A percentile compares a stretch with the other conserved stretches of the same genome.
These are phyloP conservation scores for Eledone cirrhosa DNA, from an alignment of 2,888 invertebrate genomes.

Conservation along the genomic window DNA sequence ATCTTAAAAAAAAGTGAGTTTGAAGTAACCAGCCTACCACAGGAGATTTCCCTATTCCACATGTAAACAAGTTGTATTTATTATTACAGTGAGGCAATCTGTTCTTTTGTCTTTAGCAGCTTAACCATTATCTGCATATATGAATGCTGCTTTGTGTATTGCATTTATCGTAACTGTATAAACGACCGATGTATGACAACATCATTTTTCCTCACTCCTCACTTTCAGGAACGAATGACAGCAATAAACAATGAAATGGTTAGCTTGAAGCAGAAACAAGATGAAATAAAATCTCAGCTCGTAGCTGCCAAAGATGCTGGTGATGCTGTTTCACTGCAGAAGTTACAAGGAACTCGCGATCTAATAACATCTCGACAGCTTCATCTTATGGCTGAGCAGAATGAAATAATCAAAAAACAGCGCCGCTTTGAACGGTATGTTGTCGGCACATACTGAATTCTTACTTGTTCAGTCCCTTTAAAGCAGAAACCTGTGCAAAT, in stretches of 20 bases:
- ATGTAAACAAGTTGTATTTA: too few relatives aligned
- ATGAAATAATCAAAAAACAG: constrained; percentile 65
- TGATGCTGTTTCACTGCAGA: constrained; percentile 59
- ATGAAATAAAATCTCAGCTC: constrained; percentile 66
- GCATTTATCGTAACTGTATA: background rate
- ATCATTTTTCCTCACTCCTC: constrained; percentile 15
- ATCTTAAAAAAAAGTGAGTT: too few relatives aligned
- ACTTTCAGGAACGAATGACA: constrained; percentile 67
- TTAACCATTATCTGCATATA: background rate
- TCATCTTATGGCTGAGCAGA: constrained; percentile 68
- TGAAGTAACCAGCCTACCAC: too few relatives aligned
- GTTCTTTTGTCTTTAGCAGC: background rate
- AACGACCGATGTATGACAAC: background rate
- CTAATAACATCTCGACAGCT: constrained; percentile 66
- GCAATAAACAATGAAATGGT: constrained; percentile 68
- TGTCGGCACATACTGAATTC: constrained; percentile 11
- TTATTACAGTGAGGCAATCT: background rate
- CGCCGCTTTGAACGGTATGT: constrained; percentile 44
- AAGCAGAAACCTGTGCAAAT: background rate
- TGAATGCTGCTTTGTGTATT: background rate
- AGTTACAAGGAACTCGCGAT: constrained; percentile 66
- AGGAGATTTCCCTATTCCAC: background rate
- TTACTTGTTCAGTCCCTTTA: constrained; percentile 5
- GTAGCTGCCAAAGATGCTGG: constrained; percentile 62
- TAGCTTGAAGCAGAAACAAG: constrained; percentile 64